Percentiles rank a stretch among this genome's conserved stretches.
Evolutionary conservation across 2,888 invertebrate species (phyloP).

Genomic region (Himalopsyche japonica): DNA sequence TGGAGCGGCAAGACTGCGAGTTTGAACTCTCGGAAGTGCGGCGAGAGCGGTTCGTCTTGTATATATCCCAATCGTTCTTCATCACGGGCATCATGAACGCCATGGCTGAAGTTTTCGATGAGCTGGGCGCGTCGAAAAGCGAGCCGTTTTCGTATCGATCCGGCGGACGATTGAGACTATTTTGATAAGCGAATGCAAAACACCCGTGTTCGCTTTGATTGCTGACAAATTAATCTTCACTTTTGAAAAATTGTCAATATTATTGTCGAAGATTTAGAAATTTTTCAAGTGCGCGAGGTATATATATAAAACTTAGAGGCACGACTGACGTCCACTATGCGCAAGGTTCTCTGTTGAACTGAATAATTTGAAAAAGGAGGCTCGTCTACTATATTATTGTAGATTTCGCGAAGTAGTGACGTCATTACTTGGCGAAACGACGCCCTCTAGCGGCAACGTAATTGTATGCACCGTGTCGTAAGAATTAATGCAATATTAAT

Average conservation of each 20-base stretch:
- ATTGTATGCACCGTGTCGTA: background rate
- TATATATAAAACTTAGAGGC: background rate
- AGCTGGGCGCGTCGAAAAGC: background rate
- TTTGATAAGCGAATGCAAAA: background rate
- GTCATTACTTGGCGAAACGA: background rate
- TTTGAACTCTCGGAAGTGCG: slow-evolving; percentile 76
- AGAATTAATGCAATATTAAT: too few species aligned
- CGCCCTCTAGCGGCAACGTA: background rate
- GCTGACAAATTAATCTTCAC: background rate
- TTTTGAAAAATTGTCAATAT: background rate
- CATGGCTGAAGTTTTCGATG: slow-evolving; percentile 56
- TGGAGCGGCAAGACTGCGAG: slow-evolving; percentile 63
- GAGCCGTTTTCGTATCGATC: slow-evolving; percentile 25
- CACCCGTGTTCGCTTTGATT: background rate
- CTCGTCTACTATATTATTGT: background rate
- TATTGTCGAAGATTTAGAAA: background rate
- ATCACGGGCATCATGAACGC: slow-evolving; percentile 96
- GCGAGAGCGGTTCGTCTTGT: slow-evolving; percentile 79
- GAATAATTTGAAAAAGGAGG: background rate
- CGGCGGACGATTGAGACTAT: slow-evolving; percentile 4
- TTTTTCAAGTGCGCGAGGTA: background rate
- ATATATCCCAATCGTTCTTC: slow-evolving; percentile 92
- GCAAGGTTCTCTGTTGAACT: background rate
- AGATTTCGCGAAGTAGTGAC: background rate
- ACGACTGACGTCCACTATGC: background rate